Evolutionary conservation across 2,113 vertebrate genomes (phyloP).

Genomic region (Mohoua ochrocephala): DNA sequence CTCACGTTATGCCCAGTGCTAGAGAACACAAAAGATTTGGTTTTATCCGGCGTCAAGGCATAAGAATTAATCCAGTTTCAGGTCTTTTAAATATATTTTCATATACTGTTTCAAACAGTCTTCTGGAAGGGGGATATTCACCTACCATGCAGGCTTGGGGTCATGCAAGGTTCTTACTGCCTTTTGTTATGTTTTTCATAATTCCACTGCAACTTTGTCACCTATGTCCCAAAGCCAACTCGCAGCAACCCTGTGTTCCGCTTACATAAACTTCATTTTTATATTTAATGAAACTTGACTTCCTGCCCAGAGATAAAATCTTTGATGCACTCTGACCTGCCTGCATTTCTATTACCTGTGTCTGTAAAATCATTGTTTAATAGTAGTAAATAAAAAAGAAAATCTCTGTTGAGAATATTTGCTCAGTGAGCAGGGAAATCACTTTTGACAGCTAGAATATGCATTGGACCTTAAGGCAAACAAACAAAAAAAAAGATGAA

Average conservation of each 20-base stretch:
- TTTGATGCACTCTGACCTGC: neutral
- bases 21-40: neutral
- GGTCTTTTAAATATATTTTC: neutral
- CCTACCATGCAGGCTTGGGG: neutral
- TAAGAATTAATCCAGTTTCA: neutral
- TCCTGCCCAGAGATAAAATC: neutral
- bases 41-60: neutral
- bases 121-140: neutral
- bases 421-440: conserved; percentile 51
- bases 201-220: conserved; percentile 6
- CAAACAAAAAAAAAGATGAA: neutral
- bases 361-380: neutral
- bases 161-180: neutral
- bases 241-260: neutral
- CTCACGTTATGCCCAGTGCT: neutral
- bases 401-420: neutral
- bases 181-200: neutral
- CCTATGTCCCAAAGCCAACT: neutral
- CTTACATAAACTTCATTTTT: neutral
- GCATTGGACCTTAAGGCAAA: conserved; percentile 19
- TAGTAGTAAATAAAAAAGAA: conserved; percentile 4
- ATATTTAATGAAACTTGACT: neutral
- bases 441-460: conserved; percentile 46
- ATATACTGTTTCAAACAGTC: neutral
- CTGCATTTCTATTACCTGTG: neutral